These are phyloP conservation scores for Calameuta idolon DNA, from an alignment of 2,888 invertebrate genomes.

Conservation along the genomic window DNA sequence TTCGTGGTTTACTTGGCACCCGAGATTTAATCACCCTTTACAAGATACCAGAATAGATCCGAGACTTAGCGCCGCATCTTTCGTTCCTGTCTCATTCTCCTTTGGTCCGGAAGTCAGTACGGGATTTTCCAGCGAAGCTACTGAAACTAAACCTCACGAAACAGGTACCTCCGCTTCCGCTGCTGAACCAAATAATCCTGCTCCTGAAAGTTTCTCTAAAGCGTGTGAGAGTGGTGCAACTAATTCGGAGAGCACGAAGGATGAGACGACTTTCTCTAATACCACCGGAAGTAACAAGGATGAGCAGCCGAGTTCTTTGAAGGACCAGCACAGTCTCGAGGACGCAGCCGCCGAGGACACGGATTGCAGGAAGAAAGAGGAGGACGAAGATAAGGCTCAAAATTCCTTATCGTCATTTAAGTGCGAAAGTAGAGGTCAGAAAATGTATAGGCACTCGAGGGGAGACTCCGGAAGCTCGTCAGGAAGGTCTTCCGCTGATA, in stretches of 20 bases:
- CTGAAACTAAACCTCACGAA: background rate
- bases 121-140: background rate
- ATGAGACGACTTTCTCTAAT: background rate
- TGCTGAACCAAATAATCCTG: slow-evolving; percentile 1
- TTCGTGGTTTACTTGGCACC: slow-evolving; percentile 63
- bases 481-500: slow-evolving; percentile 62
- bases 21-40: slow-evolving; percentile 54
- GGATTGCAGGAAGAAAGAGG: slow-evolving; percentile 4
- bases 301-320: background rate
- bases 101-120: background rate
- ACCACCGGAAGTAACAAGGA: background rate
- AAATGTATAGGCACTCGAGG: slow-evolving; percentile 51
- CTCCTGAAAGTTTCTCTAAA: background rate
- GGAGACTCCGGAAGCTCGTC: slow-evolving; percentile 62
- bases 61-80: slow-evolving; percentile 31
- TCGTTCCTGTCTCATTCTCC: slow-evolving; percentile 41
- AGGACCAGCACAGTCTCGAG: background rate
- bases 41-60: slow-evolving; percentile 50
- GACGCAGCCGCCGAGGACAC: background rate
- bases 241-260: background rate
- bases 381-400: slow-evolving; percentile 20
- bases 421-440: slow-evolving; percentile 38
- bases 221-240: background rate
- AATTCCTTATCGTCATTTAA: slow-evolving; percentile 25
- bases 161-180: background rate